phyloP scores from a whole-genome alignment of 2,113 vertebrate genomes.

The Crypturellus undulatus region DNA sequence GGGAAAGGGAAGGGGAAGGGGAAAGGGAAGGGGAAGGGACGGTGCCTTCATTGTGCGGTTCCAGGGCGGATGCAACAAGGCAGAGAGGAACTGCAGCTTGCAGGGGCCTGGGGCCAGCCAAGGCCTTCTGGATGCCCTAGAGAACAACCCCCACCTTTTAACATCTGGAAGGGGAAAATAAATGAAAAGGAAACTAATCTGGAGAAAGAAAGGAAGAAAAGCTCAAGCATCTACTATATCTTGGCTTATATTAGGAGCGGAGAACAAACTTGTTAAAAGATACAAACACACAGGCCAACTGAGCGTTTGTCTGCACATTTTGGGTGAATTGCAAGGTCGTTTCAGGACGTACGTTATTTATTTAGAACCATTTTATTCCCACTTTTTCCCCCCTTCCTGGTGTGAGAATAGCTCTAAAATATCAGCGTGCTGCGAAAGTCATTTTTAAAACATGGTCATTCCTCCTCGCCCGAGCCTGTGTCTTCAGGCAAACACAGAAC shows the following conservation, averaged over 20 bases:
- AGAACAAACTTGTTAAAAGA: not conserved
- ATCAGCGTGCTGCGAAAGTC: not conserved
- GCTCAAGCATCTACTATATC: not conserved
- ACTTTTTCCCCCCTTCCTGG: not conserved
- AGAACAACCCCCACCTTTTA: not conserved
- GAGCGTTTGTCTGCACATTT: not conserved
- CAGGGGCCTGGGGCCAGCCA: accelerated
- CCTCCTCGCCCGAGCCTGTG: constrained; percentile 16
- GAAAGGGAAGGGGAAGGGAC: no score
- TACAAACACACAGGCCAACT: not conserved
- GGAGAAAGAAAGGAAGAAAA: not conserved
- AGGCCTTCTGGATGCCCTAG: not conserved
- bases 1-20: no score
- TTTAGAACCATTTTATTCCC: accelerated
- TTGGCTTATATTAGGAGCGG: not conserved
- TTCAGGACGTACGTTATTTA: not conserved
- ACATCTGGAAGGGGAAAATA: not conserved
- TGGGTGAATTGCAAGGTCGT: not conserved
- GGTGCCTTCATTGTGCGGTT: accelerated
- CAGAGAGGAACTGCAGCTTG: accelerated
- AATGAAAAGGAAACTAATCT: not conserved
- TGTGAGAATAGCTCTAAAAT: not conserved
- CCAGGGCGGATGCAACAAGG: accelerated
- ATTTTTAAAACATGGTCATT: not conserved
- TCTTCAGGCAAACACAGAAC: not conserved